Base-by-base conservation (phyloP, 2,888 invertebrate species). In the Ormyrus nitidulus region DNA sequence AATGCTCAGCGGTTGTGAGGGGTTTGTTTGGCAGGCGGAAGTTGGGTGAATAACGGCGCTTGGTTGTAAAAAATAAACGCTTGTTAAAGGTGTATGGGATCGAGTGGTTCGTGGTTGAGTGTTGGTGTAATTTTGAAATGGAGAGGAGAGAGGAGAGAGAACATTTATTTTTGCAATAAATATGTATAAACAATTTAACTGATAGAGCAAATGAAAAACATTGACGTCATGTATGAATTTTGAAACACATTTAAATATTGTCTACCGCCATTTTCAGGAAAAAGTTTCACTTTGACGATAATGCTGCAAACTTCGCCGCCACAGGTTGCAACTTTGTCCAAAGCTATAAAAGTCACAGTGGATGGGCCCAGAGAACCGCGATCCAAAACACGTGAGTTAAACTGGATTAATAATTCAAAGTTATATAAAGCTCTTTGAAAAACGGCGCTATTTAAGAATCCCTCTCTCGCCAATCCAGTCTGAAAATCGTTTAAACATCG, bases 271-370 rank as follows among this genome's bases (percentile, higher is more conserved):
- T n/a, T 78, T 81, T 4, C 86, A 91, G 91, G 91, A 69, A 91
- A 90, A 83, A 90, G 90, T 83, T 90, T 90, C 81, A 89, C 90
- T 34, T 84, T 90, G 81, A 90, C 90, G 84, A 91, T 91, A 84
- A 90, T 91, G 89, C 87, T 91, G 75, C 90, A 90, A 82, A 91
- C 89, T n/a, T 87, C 89, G 46, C 90, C 90, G 69, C 90, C 90
- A 54, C 90, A 90, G 82, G 85, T 90, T 49, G 90, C 90, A 13
- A 90, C 90, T 75, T 82, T 90, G 59, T 88, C 89, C 19, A 90
- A 90, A 80, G 89, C 89, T 49, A 90, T 90, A 81, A 90, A 90
- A 84, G 90, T 90, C 54, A 90, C 90, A 19, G 90, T 90, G 61
- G 90, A 90, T 73, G 90, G 90, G 61, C 90, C 90, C 7, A 84